These are phyloP conservation scores for Lithobius niger DNA, from an alignment of 1,140 invertebrate species.

Conservation along the genomic window DNA sequence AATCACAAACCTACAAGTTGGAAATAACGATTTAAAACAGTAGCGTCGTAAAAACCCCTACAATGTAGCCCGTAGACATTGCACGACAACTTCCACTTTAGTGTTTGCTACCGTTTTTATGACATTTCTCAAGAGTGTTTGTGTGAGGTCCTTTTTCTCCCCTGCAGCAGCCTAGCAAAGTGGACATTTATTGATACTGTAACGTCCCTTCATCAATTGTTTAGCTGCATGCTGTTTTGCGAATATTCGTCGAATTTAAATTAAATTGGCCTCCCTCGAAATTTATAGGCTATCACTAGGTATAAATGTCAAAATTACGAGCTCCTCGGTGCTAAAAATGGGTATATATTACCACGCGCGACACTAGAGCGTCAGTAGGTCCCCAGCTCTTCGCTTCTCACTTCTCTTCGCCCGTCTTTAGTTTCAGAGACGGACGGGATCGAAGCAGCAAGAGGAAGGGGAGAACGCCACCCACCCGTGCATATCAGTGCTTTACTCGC, in stretches of 20 bases:
- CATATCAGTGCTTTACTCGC: too few relatives aligned
- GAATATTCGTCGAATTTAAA: constrained; percentile 9
- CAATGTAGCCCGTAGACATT: too few relatives aligned
- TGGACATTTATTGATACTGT: not conserved
- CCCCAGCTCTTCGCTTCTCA: too few relatives aligned
- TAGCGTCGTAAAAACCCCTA: too few relatives aligned
- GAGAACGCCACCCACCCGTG: too few relatives aligned
- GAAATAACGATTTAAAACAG: too few relatives aligned
- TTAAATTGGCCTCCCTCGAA: not conserved
- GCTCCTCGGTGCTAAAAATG: constrained; percentile 5
- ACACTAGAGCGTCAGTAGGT: not conserved
- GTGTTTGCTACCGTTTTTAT: too few relatives aligned
- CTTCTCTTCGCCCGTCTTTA: not conserved
- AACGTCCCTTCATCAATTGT: not conserved
- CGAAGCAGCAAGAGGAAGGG: not conserved
- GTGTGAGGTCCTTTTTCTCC: too few relatives aligned
- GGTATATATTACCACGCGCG: constrained; percentile 7
- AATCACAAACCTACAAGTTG: too few relatives aligned
- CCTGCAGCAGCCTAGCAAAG: too few relatives aligned
- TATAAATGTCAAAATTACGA: constrained; percentile 10
- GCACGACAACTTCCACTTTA: too few relatives aligned
- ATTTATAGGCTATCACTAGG: constrained; percentile 5
- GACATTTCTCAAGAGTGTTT: too few relatives aligned
- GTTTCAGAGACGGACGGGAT: not conserved
- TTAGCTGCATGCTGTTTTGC: not conserved